These are phyloP conservation scores for Engraulis encrasicolus DNA, from an alignment of 2,113 vertebrate species.

Conservation along the genomic window DNA sequence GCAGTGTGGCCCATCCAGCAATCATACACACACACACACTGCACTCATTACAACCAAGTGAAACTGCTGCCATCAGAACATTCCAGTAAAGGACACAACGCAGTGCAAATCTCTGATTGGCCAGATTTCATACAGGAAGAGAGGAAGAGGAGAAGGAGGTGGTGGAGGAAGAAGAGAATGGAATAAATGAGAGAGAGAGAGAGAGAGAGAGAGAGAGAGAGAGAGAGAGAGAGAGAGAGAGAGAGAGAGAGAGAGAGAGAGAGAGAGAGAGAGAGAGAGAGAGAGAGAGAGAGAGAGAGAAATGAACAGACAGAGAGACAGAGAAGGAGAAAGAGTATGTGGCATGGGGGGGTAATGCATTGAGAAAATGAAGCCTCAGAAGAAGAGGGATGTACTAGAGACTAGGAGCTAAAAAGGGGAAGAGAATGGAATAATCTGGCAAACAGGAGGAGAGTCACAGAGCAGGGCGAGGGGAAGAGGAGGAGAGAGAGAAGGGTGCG, in stretches of 20 bases:
- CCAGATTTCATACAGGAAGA: constrained; percentile 29
- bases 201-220: neutral
- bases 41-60: constrained; percentile 67
- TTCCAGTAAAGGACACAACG: constrained; percentile 65
- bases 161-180: constrained; percentile 20
- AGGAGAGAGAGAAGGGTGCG: no score
- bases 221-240: constrained; percentile 5
- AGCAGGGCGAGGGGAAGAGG: no score
- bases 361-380: no score
- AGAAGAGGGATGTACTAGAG: no score
- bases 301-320: constrained; percentile 43
- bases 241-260: constrained; percentile 14
- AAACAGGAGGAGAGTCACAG: no score
- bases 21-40: constrained; percentile 64
- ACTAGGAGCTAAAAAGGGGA: no score
- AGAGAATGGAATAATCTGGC: no score
- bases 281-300: constrained; percentile 15
- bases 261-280: constrained; percentile 29
- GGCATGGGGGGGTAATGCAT: no score
- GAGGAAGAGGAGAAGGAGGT: constrained; percentile 38
- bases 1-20: constrained; percentile 66
- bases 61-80: constrained; percentile 71
- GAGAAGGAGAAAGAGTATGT: constrained; percentile 44
- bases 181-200: constrained; percentile 31
- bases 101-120: constrained; percentile 60